Base-by-base conservation (phyloP, 2,113 vertebrate genomes). In the Hipposideros armiger region DNA sequence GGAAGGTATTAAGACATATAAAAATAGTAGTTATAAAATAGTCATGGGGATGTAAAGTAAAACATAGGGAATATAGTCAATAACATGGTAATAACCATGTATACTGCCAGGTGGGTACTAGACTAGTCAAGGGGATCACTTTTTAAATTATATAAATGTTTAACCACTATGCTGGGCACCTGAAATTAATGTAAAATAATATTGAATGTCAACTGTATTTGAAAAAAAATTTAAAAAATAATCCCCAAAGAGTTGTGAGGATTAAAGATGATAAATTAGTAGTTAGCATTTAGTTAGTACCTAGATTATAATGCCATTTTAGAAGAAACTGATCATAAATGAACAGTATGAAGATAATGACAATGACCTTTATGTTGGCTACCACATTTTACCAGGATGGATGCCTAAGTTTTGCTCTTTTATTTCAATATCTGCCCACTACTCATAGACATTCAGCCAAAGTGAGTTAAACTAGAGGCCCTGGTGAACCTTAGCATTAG, bases 291-390 rank as follows among this genome's bases (percentile, higher is more conserved):
- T 86, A 40, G 10, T 66, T 70, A 77, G 28, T 30, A 1, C 19
- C n/a, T 50, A 36, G n/a, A 64, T 85, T 80, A 93, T 17, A 93
- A 66, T n/a, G n/a, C 22, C 62, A 83, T 56, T 64, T 93, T 82
- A 91, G 67, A 73, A 78, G 40, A 47, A 56, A 64, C 47, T 50
- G 64, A 82, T 56, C 92, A 70, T 54, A 58, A 90, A 91, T 52
- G n/a, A 82, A 84, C 6, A 60, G 8, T 47, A 17, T 11, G 19
- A 66, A 26, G 14, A 73, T 60, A 36, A 73, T 10, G 50, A 4
- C 14, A 26, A 16, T 22, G n/a, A 42, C 54, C 30, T 93, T 80
- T 58, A 52, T 28, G 19, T 70, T 19, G 76, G 54, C 14, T 42
- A 11, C 4, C n/a, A 32, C 13, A 42, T 67, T 87, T 77, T 32